Conservation (phyloP, 2,888 invertebrate species). For the Amblyjoppa fuscipennis region DNA sequence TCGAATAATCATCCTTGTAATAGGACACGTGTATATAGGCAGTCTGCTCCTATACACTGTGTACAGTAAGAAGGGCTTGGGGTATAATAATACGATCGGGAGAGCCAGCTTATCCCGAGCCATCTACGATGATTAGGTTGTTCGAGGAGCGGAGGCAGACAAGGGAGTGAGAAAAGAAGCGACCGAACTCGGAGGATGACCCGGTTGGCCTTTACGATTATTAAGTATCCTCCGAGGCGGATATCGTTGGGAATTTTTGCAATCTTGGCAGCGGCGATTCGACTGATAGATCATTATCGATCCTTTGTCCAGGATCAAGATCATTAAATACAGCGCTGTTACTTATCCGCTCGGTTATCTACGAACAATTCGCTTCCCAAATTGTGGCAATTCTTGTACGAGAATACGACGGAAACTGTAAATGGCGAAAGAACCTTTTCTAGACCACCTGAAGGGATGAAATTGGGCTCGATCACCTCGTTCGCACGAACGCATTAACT, state of each 20-base stretch:
- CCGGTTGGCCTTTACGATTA: slow-evolving; percentile 59
- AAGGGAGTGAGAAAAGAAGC: slow-evolving; percentile 49
- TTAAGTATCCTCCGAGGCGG: slow-evolving; percentile 56
- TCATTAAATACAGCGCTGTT: not conserved
- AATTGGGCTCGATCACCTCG: not conserved
- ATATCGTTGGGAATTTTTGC: slow-evolving; percentile 3
- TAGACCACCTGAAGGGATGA: not conserved
- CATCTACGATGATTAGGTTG: slow-evolving; percentile 74
- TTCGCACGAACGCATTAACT: too few relatives aligned
- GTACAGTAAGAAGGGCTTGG: slow-evolving; percentile 40
- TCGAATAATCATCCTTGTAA: slow-evolving; percentile 77
- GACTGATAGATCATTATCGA: not conserved
- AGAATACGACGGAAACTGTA: not conserved
- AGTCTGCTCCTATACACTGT: not conserved
- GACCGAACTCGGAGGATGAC: slow-evolving; percentile 49
- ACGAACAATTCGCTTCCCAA: not conserved
- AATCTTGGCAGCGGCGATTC: not conserved
- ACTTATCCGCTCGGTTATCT: not conserved
- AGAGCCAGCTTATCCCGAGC: slow-evolving; percentile 71
- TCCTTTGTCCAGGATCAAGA: not conserved
- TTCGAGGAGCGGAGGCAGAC: slow-evolving; percentile 37
- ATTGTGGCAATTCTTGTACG: not conserved
- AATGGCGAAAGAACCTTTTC: not conserved
- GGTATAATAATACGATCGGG: slow-evolving; percentile 74
- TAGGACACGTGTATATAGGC: slow-evolving; percentile 69